phyloP scores from a whole-genome alignment of 2,797 vertebrate species.

The Acrossocheilus wenchowensis region DNA sequence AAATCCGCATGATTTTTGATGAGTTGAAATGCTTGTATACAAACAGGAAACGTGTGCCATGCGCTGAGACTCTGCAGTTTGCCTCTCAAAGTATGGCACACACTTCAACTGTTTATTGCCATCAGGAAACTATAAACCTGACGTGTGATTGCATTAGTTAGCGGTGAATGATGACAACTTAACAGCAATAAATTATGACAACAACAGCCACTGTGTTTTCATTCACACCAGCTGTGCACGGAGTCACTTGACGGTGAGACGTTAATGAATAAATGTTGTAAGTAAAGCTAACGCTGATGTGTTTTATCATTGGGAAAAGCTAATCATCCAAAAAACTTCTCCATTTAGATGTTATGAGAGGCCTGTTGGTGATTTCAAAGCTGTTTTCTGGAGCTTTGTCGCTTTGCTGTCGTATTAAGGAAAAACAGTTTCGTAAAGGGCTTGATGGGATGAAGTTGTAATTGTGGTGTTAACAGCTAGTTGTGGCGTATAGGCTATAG shows the following conservation, averaged over 20 bases:
- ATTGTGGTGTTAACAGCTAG: background rate
- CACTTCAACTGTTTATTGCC: constrained; percentile 17
- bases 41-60: constrained; percentile 28
- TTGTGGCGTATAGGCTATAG: background rate
- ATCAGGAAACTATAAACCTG: constrained; percentile 26
- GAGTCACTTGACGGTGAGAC: background rate
- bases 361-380: background rate
- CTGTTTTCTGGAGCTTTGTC: background rate
- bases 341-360: background rate
- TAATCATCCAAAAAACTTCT: background rate
- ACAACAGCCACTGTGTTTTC: constrained; percentile 14
- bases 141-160: background rate
- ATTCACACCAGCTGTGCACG: background rate
- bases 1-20: background rate
- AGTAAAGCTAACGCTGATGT: background rate
- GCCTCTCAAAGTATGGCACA: constrained; percentile 7
- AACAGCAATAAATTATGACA: background rate
- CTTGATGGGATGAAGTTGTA: background rate
- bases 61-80: background rate
- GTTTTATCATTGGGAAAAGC: background rate
- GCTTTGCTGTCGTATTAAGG: background rate
- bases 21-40: background rate
- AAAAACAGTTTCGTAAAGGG: background rate
- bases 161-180: background rate
- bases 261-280: background rate